Evolutionary conservation across 2,797 vertebrate species (phyloP).

Genomic region (Trichosurus vulpecula): DNA sequence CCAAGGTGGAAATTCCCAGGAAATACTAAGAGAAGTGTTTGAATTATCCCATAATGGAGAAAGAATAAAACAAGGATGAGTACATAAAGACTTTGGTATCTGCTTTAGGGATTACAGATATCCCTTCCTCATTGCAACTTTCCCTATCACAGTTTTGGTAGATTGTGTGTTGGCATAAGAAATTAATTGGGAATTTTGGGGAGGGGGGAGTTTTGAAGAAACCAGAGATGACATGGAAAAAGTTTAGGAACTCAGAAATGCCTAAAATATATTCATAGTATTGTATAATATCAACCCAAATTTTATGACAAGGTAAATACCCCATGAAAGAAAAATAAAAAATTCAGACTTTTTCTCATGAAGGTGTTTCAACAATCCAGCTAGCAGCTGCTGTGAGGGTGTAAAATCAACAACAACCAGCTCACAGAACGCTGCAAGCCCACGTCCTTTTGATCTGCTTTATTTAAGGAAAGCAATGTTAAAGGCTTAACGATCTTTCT

Average conservation of each 20-base stretch:
- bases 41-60: not conserved
- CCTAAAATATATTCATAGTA: not conserved
- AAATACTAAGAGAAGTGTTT: not conserved
- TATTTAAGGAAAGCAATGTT: too few species aligned
- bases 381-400: too few species aligned
- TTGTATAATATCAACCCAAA: not conserved
- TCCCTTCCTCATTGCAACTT: not conserved
- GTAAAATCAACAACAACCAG: too few species aligned
- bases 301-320: not conserved
- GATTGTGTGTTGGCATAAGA: not conserved
- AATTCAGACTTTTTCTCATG: not conserved
- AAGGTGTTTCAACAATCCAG: too few species aligned
- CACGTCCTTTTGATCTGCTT: too few species aligned
- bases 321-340: not conserved
- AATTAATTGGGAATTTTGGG: not conserved
- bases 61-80: not conserved
- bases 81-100: not conserved
- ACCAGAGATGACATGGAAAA: not conserved
- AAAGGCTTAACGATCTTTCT: too few species aligned
- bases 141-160: not conserved
- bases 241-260: not conserved
- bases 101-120: not conserved
- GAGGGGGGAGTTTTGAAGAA: not conserved
- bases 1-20: not conserved
- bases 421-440: too few species aligned